These are phyloP conservation scores for Amorpha juglandis DNA, from an alignment of 2,888 invertebrate genomes.

Conservation along the genomic window DNA sequence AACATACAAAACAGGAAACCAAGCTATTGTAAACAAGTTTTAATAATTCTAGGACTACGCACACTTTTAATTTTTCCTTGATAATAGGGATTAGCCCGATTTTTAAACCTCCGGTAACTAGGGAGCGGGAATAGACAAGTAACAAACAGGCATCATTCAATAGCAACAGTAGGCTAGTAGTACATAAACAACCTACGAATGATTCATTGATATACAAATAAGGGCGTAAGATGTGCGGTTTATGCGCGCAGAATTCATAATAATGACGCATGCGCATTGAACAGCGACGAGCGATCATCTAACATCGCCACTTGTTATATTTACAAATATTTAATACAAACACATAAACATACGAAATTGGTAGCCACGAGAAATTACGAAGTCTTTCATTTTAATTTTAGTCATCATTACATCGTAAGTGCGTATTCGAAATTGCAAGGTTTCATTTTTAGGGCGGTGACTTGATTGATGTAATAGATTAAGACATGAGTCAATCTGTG, in stretches of 20 bases:
- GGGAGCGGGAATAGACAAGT: neutral
- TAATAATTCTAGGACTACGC: constrained; percentile 1
- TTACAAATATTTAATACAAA: neutral
- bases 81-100: too few relatives aligned
- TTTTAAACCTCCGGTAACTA: neutral
- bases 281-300: neutral
- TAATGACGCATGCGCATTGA: constrained; percentile 23
- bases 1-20: neutral
- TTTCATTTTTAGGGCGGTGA: too few relatives aligned
- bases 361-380: neutral
- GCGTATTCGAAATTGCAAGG: too few relatives aligned
- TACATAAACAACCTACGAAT: constrained; percentile 21
- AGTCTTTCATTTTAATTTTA: too few relatives aligned
- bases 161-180: neutral
- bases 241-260: constrained; percentile 11
- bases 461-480: too few relatives aligned
- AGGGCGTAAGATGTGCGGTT: constrained; percentile 13
- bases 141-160: neutral
- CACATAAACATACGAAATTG: neutral
- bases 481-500: too few relatives aligned
- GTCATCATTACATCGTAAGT: too few relatives aligned
- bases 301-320: neutral
- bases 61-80: neutral
- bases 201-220: constrained; percentile 25
- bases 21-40: neutral